Base-by-base conservation (phyloP, 2,113 vertebrate species). In the Laticauda colubrina region DNA sequence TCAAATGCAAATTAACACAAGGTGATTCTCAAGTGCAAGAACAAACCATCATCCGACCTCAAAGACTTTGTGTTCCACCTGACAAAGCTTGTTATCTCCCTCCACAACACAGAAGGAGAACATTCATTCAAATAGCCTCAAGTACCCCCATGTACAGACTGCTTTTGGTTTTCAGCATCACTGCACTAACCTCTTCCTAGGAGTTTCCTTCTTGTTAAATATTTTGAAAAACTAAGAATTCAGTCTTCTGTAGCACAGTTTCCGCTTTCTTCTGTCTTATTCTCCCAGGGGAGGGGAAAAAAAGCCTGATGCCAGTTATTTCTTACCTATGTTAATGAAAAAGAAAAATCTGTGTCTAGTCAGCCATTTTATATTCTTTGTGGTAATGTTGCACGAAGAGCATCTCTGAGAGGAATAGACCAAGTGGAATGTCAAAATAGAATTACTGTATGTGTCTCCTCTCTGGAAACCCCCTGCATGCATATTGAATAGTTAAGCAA, bases 151-250 rank as follows among this genome's bases (percentile, higher is more conserved):
- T 43, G 18, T 34, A 21, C 18, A 39, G 34, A 81, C 7, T 81
- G 15, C 15, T 43, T 43, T 21, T 39, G 6, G 34, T 81, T 81
- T 39, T 81, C 18, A 54, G 43, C 23, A 34, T 59, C 2, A 14
- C 12, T 39, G n/a, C 87, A 56, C 2, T 34, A 24, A 12, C 1
- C 12, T 75, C 23, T 51, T 24, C 51, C 18, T 24, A 34, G 8
- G 61, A 43, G 75, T 34, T 4, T 11, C 20, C 43, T 51, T 3
- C 54, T 34, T 69, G 20, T 54, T 39, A 21, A 81, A 34, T 9
- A 24, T 20, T 91, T 61, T 69, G 61, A 92, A 53, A 87, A 92
- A 92, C 61, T n/a, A 64, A 92, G 24, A 92, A 75, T 4, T 75
- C 34, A 11, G 9, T 29, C n/a, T 12, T 23, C 23, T 23, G 45